A percentile compares a stretch with the other conserved stretches of the same genome.
Evolutionary conservation across 1,140 invertebrate genomes (phyloP).

Genomic region (Apis cerana): DNA sequence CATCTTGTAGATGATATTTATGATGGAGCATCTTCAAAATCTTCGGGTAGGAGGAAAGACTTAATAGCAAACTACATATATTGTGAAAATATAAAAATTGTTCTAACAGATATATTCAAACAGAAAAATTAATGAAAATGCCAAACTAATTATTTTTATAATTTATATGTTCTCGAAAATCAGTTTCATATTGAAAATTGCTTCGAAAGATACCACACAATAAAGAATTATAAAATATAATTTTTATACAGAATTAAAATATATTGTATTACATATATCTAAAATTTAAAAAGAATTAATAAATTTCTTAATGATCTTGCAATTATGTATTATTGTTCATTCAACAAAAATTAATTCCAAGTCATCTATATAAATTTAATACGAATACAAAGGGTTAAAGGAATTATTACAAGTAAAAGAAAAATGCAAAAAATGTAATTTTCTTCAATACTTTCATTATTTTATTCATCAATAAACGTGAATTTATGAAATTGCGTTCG

Average conservation of each 20-base stretch:
- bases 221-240: slow-evolving; percentile 11
- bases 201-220: slow-evolving; percentile 15
- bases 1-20: slow-evolving; percentile 24
- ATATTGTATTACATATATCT: too few relatives aligned
- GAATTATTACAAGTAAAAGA: too few relatives aligned
- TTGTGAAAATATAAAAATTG: slow-evolving; percentile 19
- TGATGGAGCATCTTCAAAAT: slow-evolving; percentile 13
- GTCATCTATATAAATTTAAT: too few relatives aligned
- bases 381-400: too few relatives aligned
- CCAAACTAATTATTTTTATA: slow-evolving; percentile 9
- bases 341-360: too few relatives aligned
- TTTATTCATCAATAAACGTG: too few relatives aligned
- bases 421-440: too few relatives aligned
- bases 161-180: neutral
- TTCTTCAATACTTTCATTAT: too few relatives aligned
- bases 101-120: slow-evolving; percentile 8
- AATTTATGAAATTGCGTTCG: too few relatives aligned
- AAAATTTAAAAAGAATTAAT: neutral
- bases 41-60: slow-evolving; percentile 5
- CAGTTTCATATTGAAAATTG: neutral
- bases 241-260: too few relatives aligned
- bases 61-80: slow-evolving; percentile 18
- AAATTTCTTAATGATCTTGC: too few relatives aligned
- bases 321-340: too few relatives aligned
- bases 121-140: slow-evolving; percentile 6